These are phyloP conservation scores for Acanthosepion pharaonis DNA, from an alignment of 2,888 invertebrate genomes.

Conservation along the genomic window DNA sequence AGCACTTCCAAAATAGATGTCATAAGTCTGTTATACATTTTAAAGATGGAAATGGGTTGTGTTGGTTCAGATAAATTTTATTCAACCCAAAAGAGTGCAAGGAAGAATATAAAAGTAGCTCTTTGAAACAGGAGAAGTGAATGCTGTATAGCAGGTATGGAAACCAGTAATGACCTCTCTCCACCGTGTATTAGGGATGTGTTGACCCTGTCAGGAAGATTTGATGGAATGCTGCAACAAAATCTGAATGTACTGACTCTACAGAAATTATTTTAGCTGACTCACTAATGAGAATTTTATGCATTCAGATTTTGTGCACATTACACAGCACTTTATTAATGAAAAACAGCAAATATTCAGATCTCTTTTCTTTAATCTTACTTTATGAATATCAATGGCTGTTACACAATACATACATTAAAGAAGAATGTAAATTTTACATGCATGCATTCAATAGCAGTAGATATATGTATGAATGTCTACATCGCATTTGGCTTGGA, in stretches of 20 bases:
- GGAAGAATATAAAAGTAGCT: neutral
- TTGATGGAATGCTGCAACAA: neutral
- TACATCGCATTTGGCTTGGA: neutral
- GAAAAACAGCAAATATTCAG: slow-evolving; percentile 18
- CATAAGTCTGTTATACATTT: neutral
- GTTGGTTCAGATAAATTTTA: neutral
- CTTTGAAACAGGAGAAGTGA: neutral
- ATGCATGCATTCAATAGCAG: neutral
- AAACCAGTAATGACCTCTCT: neutral
- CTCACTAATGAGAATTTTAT: slow-evolving; percentile 9
- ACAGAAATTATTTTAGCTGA: neutral
- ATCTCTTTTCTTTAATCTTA: slow-evolving; percentile 6
- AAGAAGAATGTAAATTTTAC: slow-evolving; percentile 33
- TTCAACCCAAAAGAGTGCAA: neutral
- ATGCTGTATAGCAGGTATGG: neutral
- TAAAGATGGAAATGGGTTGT: neutral
- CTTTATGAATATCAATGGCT: slow-evolving; percentile 33
- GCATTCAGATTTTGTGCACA: neutral
- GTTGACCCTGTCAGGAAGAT: neutral
- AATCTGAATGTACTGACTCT: neutral
- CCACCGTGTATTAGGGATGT: neutral
- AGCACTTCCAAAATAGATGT: neutral
- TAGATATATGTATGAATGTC: neutral
- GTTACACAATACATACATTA: neutral
- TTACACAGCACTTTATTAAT: slow-evolving; percentile 2